phyloP scores from a whole-genome alignment of 2,113 vertebrate genomes.

The Spea multiplicata region DNA sequence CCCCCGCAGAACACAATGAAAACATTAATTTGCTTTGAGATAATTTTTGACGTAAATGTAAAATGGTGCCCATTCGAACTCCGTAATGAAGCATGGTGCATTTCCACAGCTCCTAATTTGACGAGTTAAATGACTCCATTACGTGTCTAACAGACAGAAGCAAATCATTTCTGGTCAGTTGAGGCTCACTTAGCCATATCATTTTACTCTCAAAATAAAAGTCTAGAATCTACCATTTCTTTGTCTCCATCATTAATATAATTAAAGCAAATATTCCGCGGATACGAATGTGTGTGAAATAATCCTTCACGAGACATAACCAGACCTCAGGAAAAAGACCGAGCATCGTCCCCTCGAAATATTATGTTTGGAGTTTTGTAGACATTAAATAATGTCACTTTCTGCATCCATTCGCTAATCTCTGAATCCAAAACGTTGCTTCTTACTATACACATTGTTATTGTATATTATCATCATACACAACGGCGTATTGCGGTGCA shows the following conservation, averaged over 20 bases:
- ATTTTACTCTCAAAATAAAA: constrained; percentile 87
- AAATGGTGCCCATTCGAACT: constrained; percentile 97
- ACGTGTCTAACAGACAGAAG: constrained; percentile 99
- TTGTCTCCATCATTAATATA: constrained; percentile 73
- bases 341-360: too few relatives aligned
- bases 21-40: constrained; percentile 99
- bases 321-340: neutral
- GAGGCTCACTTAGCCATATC: constrained; percentile 98
- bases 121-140: constrained; percentile 99
- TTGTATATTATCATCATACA: neutral
- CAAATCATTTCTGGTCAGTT: constrained; percentile 99
- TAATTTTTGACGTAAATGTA: constrained; percentile 99
- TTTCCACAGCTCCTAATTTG: constrained; percentile 98
- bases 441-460: neutral
- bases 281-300: constrained; percentile 5
- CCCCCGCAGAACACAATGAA: constrained; percentile 83
- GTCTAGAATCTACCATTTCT: constrained; percentile 79
- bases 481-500: neutral
- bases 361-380: neutral
- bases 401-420: neutral
- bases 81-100: constrained; percentile 99
- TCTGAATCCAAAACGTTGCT: neutral
- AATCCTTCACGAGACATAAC: neutral
- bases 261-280: constrained; percentile 65
- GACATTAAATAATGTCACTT: neutral